Conservation (phyloP, 2,113 vertebrate genomes). For the Aspidoscelis tigris region DNA sequence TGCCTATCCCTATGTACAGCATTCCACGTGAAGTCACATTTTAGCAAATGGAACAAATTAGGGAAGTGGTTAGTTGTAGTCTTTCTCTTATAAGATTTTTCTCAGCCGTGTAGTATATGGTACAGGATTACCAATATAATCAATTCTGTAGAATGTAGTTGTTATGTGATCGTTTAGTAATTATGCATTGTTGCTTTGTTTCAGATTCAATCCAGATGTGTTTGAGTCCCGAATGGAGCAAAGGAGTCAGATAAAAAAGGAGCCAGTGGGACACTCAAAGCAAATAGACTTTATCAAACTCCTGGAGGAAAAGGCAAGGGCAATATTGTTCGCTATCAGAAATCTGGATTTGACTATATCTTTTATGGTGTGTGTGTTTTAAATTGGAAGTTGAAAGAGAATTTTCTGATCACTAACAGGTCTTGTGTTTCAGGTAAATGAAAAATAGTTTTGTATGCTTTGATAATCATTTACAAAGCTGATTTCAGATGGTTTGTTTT, state of each 20-base stretch:
- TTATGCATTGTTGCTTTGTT: conserved; percentile 4
- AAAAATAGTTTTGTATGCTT: not conserved
- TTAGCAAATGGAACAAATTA: too few relatives aligned
- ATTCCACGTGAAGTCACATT: too few relatives aligned
- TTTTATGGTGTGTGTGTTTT: too few relatives aligned
- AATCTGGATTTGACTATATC: conserved; percentile 6
- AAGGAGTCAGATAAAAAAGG: conserved; percentile 77
- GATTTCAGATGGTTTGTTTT: not conserved
- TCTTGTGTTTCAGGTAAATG: conserved; percentile 1
- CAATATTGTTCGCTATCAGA: not conserved
- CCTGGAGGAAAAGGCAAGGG: conserved; percentile 86
- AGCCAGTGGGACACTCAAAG: conserved; percentile 83
- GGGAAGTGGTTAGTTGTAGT: too few relatives aligned
- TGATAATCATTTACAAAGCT: not conserved
- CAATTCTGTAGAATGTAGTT: not conserved
- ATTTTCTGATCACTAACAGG: conserved; percentile 8
- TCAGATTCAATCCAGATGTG: conserved; percentile 86
- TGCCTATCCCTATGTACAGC: too few relatives aligned
- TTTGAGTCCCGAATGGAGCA: conserved; percentile 85
- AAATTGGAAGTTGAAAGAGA: not conserved
- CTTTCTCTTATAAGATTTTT: too few relatives aligned
- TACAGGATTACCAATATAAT: too few relatives aligned
- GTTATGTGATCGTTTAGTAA: not conserved
- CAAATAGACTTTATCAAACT: conserved; percentile 87
- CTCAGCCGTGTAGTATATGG: too few relatives aligned